Base-by-base conservation (phyloP, 2,113 vertebrate species). In the Xyrauchen texanus region DNA sequence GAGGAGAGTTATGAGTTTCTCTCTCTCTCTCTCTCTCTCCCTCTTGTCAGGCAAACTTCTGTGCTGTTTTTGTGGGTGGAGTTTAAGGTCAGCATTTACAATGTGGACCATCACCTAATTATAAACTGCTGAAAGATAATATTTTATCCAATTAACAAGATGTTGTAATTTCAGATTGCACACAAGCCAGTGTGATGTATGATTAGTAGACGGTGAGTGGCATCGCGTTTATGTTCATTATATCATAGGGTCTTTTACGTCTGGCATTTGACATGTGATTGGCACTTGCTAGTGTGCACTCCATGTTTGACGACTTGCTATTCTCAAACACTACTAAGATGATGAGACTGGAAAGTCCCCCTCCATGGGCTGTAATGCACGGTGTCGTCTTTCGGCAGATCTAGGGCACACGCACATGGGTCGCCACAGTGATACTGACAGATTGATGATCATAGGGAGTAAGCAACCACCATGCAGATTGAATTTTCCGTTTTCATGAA, bases 261-360 rank as follows among this genome's bases (percentile, higher is more conserved):
- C 68, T 79, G 78, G 73, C 16, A 72, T 66, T 63, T 58, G 52
- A 51, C 21, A 76, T 70, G 58, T 55, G 34, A 58, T 77, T 77
- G 78, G 77, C 73, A 68, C 68, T 57, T 71, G 67, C 78, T 64
- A 49, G 78, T 55, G 11, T 45, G 12, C 21, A 15, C 42, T 42
- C 67, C 77, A 67, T 82, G 77, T 87, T 81, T 87, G 88, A 90
- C 85, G 82, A 87, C 82, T 84, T 88, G 85, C 87, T 91, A 88
- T 89, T 90, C 83, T 85, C 62, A 84, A 85, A 71, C 12, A 15
- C 46, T 57, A 72, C 34, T 64, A 67, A 81, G 82, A 83, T 72
- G 76, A 71, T n/a, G 51, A 46, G 76, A 75, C 82, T 83, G 90
- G 91, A 90, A 91, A 90, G 87, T 90, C 89, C 89, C 91, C 83